A percentile compares a stretch with the other conserved stretches of the same genome.
phyloP scores from a whole-genome alignment of 2,888 invertebrate genomes.

The Odontothrips loti region DNA sequence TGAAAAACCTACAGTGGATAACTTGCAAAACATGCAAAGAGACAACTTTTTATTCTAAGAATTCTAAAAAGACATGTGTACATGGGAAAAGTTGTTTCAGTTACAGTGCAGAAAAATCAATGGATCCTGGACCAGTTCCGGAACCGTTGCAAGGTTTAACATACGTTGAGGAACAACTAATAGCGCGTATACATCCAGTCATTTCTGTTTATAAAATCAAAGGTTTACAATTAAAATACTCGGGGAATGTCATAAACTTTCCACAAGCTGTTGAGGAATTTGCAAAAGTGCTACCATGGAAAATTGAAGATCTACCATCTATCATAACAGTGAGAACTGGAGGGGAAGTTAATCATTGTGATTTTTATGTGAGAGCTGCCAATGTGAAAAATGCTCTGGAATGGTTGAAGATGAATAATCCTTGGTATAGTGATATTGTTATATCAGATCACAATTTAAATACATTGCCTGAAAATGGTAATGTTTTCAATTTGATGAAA shows the following conservation, averaged over 20 bases:
- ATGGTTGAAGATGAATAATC: constrained; percentile 26
- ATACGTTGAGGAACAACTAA: constrained; percentile 31
- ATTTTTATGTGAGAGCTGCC: constrained; percentile 24
- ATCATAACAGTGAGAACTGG: constrained; percentile 10
- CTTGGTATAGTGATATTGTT: constrained; percentile 9
- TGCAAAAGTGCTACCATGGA: constrained; percentile 28
- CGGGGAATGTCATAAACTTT: constrained; percentile 32
- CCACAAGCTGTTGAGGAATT: constrained; percentile 31
- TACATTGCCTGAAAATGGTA: constrained; percentile 26
- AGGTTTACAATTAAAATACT: constrained; percentile 31
- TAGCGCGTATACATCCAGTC: too few species aligned
- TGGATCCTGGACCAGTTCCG: constrained; percentile 21
- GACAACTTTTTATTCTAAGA: constrained; percentile 44
- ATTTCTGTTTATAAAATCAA: constrained; percentile 29
- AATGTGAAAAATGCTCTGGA: neutral
- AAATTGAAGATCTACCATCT: neutral
- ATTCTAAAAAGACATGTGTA: constrained; percentile 47
- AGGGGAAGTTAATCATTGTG: neutral
- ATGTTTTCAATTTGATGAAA: neutral
- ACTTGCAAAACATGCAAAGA: constrained; percentile 25
- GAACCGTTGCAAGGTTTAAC: constrained; percentile 25
- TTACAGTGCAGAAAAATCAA: constrained; percentile 23
- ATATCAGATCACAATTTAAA: neutral
- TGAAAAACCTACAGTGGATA: too few species aligned
- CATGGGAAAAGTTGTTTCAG: constrained; percentile 33